These are phyloP conservation scores for Linyphia triangularis DNA, from an alignment of 2,888 invertebrate species.

Conservation along the genomic window DNA sequence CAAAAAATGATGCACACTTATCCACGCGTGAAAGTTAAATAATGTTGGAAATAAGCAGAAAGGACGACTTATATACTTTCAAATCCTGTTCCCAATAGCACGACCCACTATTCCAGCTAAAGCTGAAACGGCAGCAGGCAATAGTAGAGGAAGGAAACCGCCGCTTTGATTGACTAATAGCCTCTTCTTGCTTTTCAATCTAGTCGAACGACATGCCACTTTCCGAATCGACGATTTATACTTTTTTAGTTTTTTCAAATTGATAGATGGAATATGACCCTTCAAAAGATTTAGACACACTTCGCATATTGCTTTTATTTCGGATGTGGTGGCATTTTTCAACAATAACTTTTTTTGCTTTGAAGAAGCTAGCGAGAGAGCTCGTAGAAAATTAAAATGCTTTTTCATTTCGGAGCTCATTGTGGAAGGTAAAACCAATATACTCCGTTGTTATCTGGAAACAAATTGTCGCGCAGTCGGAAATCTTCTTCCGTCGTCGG, in stretches of 20 bases:
- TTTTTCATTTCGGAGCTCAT: no score
- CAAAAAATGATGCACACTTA: background rate
- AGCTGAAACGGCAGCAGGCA: conserved; percentile 14
- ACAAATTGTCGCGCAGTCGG: conserved; percentile 49
- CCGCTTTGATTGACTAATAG: conserved; percentile 52
- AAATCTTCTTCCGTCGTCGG: conserved; percentile 70
- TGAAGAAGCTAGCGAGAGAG: no score
- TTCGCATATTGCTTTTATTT: conserved; percentile 29
- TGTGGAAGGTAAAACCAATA: conserved; percentile 34
- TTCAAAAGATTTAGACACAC: background rate
- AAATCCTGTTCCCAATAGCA: conserved; percentile 18
- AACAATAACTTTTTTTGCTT: no score
- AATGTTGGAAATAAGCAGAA: conserved; percentile 27
- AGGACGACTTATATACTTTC: background rate
- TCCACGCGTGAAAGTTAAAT: background rate
- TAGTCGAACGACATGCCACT: background rate
- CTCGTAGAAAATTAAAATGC: no score
- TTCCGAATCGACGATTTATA: background rate
- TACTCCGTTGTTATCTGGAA: background rate
- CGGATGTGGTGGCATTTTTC: no score
- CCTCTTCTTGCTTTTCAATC: background rate
- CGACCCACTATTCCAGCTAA: conserved; percentile 3
- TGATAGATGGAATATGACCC: conserved; percentile 9
- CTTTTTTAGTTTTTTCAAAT: conserved; percentile 29
- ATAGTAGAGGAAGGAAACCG: no score